Base-by-base conservation (phyloP, 1,140 invertebrate genomes). In the Battus philenor region DNA sequence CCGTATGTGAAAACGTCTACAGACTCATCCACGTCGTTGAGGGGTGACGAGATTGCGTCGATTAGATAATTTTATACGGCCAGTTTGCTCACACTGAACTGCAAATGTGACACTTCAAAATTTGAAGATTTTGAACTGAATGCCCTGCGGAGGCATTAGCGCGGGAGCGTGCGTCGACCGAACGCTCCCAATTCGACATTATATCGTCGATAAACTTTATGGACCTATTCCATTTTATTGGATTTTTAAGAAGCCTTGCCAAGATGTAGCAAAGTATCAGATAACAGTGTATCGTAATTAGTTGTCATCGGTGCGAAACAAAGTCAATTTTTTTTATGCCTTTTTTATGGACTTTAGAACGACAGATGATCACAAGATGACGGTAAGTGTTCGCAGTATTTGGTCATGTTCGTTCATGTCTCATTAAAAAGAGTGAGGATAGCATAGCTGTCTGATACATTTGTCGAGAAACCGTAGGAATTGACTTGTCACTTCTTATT, bases 201-300 rank as follows among this genome's bases (percentile, higher is more conserved):
- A 54, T 54, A 59, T 54, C 32, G 41, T 59, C 60, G 46, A 65
- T 73, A 69, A 69, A 68, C 24, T 72, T 72, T 72, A 72, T 54
- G 47, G 45, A 41, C 49, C 43, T 45, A 51, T 59, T 44, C 27
- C 41, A 55, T 47, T 65, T 68, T 68, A 63, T 62, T 43, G 39
- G 43, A 43, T 54, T 54, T 60, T 62, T 55, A 63, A 64, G 32
- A 46, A 54, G 11, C 43, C 33, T 41, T 39, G 31, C 34, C 34
- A 45, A 17, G 22, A 29, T 44, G 24, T 30, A 27, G 49, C 30
- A 30, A 38, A 38, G 53, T 52, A 59, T 49, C 46, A 36, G 29
- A 53, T 58, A 48, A 53, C 44, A 50, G 32, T 36, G 32, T 36
- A 27, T 48, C 49, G 39, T 60, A 64, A 64, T 64, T 57, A 64